Conservation (phyloP, 2,113 vertebrate genomes). For the Tyrannus savana region DNA sequence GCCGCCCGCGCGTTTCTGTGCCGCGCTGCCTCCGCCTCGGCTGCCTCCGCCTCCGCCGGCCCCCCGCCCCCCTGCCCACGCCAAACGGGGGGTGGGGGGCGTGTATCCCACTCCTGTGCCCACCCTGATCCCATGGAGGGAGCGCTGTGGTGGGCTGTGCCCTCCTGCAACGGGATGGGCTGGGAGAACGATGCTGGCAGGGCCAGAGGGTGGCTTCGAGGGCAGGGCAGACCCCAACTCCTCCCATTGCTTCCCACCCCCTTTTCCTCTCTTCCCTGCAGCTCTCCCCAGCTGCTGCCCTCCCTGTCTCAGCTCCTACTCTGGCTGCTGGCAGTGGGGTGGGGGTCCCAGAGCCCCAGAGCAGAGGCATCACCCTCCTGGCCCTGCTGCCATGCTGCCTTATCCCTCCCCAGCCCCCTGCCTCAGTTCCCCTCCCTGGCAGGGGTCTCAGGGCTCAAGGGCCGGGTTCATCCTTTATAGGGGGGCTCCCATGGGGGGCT, state of each 20-base stretch:
- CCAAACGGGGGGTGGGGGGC: not conserved
- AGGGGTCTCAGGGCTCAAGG: not conserved
- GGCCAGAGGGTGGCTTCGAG: not conserved
- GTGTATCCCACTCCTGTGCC: accelerated
- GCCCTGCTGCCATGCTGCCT: accelerated
- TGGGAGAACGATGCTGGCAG: not conserved
- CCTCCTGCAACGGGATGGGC: not conserved
- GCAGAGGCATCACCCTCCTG: no score
- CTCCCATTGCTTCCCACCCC: not conserved
- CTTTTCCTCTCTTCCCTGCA: not conserved
- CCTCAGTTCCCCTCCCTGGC: not conserved
- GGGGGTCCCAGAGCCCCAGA: not conserved
- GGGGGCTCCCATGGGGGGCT: not conserved
- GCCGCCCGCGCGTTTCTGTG: accelerated
- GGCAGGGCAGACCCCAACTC: accelerated
- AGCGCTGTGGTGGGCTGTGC: accelerated
- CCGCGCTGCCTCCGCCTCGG: not conserved
- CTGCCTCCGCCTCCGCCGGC: not conserved
- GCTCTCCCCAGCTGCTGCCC: not conserved
- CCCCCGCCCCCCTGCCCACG: not conserved
- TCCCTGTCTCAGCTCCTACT: not conserved
- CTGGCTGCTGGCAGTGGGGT: not conserved
- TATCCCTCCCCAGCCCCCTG: not conserved
- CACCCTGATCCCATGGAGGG: not conserved
- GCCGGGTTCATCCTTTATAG: not conserved